These are phyloP conservation scores for Porites lutea DNA, from an alignment of 64 coral and sea anemone species.

Conservation along the genomic window DNA sequence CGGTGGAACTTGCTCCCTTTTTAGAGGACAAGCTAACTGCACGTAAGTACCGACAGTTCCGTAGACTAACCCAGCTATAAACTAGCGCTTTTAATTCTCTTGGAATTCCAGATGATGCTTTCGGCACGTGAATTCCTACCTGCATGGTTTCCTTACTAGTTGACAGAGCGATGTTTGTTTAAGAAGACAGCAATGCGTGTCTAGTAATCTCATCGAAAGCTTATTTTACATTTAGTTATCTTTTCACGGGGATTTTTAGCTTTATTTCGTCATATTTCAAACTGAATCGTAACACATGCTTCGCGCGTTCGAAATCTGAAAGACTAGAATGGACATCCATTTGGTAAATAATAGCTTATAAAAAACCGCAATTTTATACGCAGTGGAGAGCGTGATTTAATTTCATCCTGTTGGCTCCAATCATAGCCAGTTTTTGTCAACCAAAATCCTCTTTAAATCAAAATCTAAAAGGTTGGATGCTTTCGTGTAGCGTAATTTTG, in stretches of 20 bases:
- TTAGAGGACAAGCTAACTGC: constrained; percentile 34
- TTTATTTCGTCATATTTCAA: neutral
- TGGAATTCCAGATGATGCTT: neutral
- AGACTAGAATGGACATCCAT: neutral
- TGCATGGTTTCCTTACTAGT: constrained; percentile 1
- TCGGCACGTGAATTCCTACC: constrained; percentile 30
- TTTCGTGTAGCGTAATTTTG: neutral
- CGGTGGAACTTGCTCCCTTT: constrained; percentile 40
- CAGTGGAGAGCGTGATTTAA: neutral
- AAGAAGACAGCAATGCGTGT: constrained; percentile 44
- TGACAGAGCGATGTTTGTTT: constrained; percentile 36
- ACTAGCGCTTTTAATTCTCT: neutral
- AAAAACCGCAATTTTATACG: constrained; percentile 1
- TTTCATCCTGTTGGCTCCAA: neutral
- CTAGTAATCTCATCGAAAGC: constrained; percentile 43
- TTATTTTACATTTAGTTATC: neutral
- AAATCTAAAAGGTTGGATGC: neutral
- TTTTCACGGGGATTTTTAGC: neutral
- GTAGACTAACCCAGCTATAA: neutral
- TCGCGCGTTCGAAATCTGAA: neutral
- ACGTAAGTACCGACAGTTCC: constrained; percentile 21
- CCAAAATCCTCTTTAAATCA: neutral
- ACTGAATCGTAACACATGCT: neutral
- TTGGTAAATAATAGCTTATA: neutral
- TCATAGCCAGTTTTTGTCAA: neutral